Evolutionary conservation across 2,797 vertebrate genomes (phyloP), one percentile per base, ranked within the genome.

Genomic region (Microhierax caerulescens): DNA sequence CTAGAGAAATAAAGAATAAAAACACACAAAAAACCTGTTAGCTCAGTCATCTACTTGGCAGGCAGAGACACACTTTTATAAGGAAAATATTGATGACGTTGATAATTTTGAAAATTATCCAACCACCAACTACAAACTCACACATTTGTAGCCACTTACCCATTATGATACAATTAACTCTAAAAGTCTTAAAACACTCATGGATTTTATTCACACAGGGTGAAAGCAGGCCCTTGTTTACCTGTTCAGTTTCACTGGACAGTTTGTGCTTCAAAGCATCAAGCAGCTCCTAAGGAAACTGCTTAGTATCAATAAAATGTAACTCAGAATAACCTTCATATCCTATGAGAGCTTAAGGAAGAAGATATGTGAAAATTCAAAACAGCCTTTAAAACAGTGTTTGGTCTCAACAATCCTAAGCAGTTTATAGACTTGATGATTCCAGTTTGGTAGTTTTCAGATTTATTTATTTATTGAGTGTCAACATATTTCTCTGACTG

Each of bases 1-100:
- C 99, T 98, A 97, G 32, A 57, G 61, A 94, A 95, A 99, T 97
- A 92, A 88, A 97, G 96, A 84, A 93, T 57, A 94, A 95, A 98
- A 82, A 54, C 34, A 91, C 23, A 84, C 11, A 60, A 82, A 88
- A 95, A 64, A 7, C 6, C 61, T 91, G 87, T 98, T 97, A 98
- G 91, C 59, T 94, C 45, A 73, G 32, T 96, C 93, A 97, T 88
- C 50, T 80, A 89, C 67, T 95, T 96, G 60, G 74, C 36, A 94
- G 77, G 76, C 54, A 92, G 27, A 95, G 37, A 93, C 30, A 87
- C 15, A 85, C 64, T 91, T 96, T 59, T 51, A 67, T 60, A 75
- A 72, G 18, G 30, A 95, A 96, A 94, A 94, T 27, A 92, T 4
- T 14, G 30, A 85, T 48, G 67, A 81, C 25, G n/a, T 65, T 84